These are phyloP conservation scores for Dipodomys merriami DNA, from an alignment of 2,113 vertebrate species.

Conservation along the genomic window DNA sequence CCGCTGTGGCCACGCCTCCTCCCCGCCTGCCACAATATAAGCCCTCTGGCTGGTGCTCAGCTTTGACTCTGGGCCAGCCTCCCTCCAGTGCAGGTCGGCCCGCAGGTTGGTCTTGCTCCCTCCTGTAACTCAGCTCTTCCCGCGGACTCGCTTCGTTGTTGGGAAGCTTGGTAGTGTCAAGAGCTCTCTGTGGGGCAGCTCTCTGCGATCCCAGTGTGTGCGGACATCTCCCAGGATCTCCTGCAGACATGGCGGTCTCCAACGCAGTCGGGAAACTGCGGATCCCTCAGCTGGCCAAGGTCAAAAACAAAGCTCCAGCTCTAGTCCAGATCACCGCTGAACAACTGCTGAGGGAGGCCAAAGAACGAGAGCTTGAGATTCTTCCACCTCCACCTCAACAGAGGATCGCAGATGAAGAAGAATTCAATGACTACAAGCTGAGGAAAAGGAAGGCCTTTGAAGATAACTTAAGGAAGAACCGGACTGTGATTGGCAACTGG, in stretches of 20 bases:
- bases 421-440: conserved; percentile 97
- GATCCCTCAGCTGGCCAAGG: conserved; percentile 98
- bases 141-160: background rate
- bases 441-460: conserved; percentile 98
- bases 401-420: conserved; percentile 99
- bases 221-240: rapidly evolving
- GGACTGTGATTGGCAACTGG: conserved; percentile 99
- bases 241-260: conserved; percentile 91
- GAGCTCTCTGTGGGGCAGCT: rapidly evolving
- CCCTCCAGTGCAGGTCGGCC: background rate
- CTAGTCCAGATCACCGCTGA: conserved; percentile 99
- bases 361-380: conserved; percentile 97
- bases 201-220: background rate
- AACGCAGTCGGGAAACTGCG: conserved; percentile 97
- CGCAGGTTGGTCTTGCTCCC: conserved; percentile 14
- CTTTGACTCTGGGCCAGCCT: background rate
- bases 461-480: conserved; percentile 98
- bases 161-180: rapidly evolving
- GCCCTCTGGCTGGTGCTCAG: too few relatives aligned
- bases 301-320: conserved; percentile 98
- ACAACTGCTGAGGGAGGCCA: conserved; percentile 96
- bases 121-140: too few relatives aligned
- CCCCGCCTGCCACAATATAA: too few relatives aligned
- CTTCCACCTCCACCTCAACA: conserved; percentile 97
- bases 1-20: too few relatives aligned